Conservation (phyloP, 2,113 vertebrate species). For the Cebidichthys violaceus region DNA sequence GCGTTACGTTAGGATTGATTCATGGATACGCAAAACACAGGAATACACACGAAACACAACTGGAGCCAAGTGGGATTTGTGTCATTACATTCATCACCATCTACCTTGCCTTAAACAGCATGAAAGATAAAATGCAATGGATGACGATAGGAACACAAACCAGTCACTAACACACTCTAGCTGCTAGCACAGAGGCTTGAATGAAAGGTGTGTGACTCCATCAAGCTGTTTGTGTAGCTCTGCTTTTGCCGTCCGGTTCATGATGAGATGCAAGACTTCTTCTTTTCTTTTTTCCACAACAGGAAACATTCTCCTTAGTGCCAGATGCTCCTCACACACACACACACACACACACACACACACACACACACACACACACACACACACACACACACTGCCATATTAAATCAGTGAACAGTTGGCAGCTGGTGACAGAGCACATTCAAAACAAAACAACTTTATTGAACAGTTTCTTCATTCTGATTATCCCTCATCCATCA, state of each 20-base stretch:
- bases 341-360: slow-evolving; percentile 30
- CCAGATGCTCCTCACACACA: slow-evolving; percentile 64
- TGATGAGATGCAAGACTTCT: slow-evolving; percentile 5
- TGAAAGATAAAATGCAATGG: neutral
- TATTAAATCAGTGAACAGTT: slow-evolving; percentile 58
- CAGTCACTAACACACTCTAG: neutral
- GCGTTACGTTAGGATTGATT: neutral
- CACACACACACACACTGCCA: slow-evolving; percentile 30
- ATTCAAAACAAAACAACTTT: slow-evolving; percentile 69
- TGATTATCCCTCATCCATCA: slow-evolving; percentile 68
- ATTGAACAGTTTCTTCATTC: slow-evolving; percentile 69
- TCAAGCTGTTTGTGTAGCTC: slow-evolving; percentile 12
- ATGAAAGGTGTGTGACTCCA: slow-evolving; percentile 21
- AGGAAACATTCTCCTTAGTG: slow-evolving; percentile 51
- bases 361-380: slow-evolving; percentile 2
- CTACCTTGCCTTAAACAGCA: neutral
- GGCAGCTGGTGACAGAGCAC: slow-evolving; percentile 59
- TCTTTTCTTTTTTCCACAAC: neutral
- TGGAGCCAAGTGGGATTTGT: neutral
- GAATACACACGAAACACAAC: neutral
- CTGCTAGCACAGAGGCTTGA: neutral
- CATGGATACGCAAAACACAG: neutral
- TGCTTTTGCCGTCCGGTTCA: slow-evolving; percentile 13
- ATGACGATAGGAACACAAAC: neutral
- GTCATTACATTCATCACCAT: neutral